These are phyloP conservation scores for Drosophila bocqueti DNA, from an alignment of 1,140 invertebrate species.

Conservation along the genomic window DNA sequence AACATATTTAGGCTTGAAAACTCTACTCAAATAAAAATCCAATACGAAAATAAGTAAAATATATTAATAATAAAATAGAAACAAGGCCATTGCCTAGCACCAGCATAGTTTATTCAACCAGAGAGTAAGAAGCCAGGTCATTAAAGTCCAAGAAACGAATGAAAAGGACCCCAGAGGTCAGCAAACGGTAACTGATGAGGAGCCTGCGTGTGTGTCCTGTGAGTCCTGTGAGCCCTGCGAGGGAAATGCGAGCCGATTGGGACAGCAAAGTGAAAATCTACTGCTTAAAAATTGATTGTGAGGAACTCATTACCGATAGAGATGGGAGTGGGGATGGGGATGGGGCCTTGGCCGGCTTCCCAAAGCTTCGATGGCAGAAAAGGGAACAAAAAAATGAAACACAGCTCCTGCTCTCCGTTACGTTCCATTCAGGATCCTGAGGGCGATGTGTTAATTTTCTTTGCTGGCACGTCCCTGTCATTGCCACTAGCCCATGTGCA, in stretches of 20 bases:
- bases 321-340: neutral
- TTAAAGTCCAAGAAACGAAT: constrained; percentile 6
- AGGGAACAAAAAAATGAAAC: neutral
- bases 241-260: constrained; percentile 12
- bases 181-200: constrained; percentile 15
- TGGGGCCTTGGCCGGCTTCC: neutral
- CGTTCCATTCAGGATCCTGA: constrained; percentile 13
- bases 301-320: constrained; percentile 38
- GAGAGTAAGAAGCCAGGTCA: neutral
- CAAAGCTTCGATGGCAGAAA: neutral
- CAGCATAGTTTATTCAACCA: neutral
- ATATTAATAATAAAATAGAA: neutral
- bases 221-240: neutral
- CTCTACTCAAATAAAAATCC: neutral
- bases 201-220: neutral
- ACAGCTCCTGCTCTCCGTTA: constrained; percentile 12
- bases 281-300: constrained; percentile 47
- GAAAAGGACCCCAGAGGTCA: constrained; percentile 8
- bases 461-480: constrained; percentile 50
- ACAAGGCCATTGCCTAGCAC: neutral
- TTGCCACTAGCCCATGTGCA: constrained; percentile 55
- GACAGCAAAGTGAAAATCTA: constrained; percentile 23
- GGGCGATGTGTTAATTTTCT: constrained; percentile 55
- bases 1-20: neutral
- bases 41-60: neutral